Conservation (phyloP, 23 tunicate species). For the Trididemnum miniatum region DNA sequence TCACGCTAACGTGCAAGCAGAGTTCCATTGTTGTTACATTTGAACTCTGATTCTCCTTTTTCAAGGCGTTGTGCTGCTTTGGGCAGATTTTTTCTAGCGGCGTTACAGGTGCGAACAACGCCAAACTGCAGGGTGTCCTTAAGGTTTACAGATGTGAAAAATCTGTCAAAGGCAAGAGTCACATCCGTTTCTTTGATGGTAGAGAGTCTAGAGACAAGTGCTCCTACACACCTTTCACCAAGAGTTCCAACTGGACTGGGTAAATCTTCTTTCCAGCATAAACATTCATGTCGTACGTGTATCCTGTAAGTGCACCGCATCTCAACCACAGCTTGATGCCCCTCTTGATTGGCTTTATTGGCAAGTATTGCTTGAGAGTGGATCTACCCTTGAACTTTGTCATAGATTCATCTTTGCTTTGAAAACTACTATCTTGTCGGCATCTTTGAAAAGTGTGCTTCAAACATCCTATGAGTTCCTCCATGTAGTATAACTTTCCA, state of each 20-base stretch:
- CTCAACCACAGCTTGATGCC: constrained; percentile 24
- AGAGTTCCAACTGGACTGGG: constrained; percentile 12
- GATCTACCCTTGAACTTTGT: constrained; percentile 25
- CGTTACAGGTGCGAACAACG: constrained; percentile 14
- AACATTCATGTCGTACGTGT: constrained; percentile 24
- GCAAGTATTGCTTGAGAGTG: constrained; percentile 15
- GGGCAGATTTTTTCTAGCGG: constrained; percentile 20
- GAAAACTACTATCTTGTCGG: constrained; percentile 18
- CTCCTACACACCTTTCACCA: constrained; percentile 21
- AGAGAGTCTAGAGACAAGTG: constrained; percentile 16
- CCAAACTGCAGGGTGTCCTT: constrained; percentile 14
- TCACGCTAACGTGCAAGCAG: constrained; percentile 13
- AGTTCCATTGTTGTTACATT: constrained; percentile 14
- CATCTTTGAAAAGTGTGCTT: constrained; percentile 22
- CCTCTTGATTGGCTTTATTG: constrained; percentile 21
- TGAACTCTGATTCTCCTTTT: constrained; percentile 23
- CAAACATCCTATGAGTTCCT: constrained; percentile 15
- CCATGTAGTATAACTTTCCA: constrained; percentile 25
- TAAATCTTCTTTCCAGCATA: constrained; percentile 14
- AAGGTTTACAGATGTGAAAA: constrained; percentile 27
- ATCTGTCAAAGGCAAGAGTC: constrained; percentile 33
- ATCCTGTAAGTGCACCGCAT: constrained; percentile 9
- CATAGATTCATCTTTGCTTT: constrained; percentile 27
- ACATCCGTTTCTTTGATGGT: constrained; percentile 24
- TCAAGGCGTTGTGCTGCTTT: neutral